Conservation (phyloP, 2,113 vertebrate genomes). For the Leucosticte australis region DNA sequence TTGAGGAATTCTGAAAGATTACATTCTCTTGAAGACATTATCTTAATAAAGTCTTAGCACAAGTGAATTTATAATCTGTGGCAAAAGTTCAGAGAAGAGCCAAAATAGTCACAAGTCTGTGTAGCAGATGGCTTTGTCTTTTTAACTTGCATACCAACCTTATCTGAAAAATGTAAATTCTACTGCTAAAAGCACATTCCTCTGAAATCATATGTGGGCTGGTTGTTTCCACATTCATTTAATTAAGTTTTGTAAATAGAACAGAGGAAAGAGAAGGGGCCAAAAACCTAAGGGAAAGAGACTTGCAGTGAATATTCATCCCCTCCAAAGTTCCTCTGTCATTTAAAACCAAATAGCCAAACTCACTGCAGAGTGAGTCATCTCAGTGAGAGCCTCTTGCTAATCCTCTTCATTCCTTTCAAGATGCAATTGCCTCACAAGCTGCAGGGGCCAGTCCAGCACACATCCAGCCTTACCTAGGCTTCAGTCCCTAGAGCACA, state of each 20-base stretch:
- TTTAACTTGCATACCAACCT: constrained; percentile 43
- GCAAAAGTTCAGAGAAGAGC: neutral
- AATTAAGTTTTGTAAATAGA: constrained; percentile 2
- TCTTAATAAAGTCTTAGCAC: neutral
- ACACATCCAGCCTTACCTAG: neutral
- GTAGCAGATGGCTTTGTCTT: constrained; percentile 16
- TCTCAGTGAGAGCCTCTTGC: neutral
- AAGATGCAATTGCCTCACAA: neutral
- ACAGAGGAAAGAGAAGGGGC: neutral
- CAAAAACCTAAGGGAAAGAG: neutral
- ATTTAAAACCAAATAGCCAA: neutral
- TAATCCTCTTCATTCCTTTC: neutral
- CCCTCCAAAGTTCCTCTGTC: neutral
- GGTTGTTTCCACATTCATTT: constrained; percentile 5
- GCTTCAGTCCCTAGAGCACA: neutral
- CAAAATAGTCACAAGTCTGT: neutral
- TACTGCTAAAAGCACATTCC: constrained; percentile 58
- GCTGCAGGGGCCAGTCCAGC: neutral
- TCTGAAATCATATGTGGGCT: constrained; percentile 23
- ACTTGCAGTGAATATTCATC: neutral
- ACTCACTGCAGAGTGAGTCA: neutral
- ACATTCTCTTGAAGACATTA: neutral
- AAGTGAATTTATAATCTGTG: neutral
- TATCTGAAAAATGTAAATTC: constrained; percentile 61
- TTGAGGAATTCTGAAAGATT: neutral